Evolutionary conservation across 2,797 vertebrate species (phyloP).

Genomic region (Coccyzus lansbergi): DNA sequence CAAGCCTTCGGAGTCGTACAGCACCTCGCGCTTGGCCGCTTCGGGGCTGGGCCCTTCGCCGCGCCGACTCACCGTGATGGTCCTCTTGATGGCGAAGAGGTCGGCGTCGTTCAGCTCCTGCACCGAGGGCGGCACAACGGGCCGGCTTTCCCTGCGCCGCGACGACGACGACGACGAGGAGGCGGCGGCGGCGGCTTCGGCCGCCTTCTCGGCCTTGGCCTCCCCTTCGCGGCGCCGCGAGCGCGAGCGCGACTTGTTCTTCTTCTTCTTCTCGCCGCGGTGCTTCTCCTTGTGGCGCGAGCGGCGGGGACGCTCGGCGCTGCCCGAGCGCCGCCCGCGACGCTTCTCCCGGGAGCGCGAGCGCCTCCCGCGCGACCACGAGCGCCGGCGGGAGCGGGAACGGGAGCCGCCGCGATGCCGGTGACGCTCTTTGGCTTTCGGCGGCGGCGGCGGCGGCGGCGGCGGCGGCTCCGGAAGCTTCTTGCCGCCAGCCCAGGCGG

Average conservation of each 20-base stretch:
- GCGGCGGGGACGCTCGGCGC: too few relatives aligned
- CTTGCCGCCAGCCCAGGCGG: background rate
- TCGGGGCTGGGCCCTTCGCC: constrained; percentile 76
- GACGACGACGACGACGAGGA: too few relatives aligned
- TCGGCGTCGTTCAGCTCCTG: constrained; percentile 93
- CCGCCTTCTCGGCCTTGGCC: too few relatives aligned
- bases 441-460: background rate
- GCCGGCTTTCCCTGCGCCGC: too few relatives aligned
- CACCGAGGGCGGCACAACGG: constrained; percentile 91
- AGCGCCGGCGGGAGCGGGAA: constrained; percentile 77
- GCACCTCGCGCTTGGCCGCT: constrained; percentile 80
- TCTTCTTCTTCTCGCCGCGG: too few relatives aligned
- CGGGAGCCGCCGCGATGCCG: constrained; percentile 74
- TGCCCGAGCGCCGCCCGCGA: too few relatives aligned
- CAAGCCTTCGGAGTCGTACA: constrained; percentile 77
- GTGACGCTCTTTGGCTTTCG: constrained; percentile 65
- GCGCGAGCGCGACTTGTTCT: too few relatives aligned
- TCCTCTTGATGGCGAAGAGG: constrained; percentile 92
- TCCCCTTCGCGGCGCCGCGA: too few relatives aligned
- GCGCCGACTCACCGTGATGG: constrained; percentile 87
- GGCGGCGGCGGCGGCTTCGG: too few relatives aligned
- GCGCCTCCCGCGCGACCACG: constrained; percentile 63
- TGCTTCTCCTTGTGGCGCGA: too few relatives aligned
- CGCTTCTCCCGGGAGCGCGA: constrained; percentile 67
- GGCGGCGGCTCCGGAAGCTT: background rate